Base-by-base conservation (phyloP, 2,113 vertebrate species). In the Nanorana parkeri region DNA sequence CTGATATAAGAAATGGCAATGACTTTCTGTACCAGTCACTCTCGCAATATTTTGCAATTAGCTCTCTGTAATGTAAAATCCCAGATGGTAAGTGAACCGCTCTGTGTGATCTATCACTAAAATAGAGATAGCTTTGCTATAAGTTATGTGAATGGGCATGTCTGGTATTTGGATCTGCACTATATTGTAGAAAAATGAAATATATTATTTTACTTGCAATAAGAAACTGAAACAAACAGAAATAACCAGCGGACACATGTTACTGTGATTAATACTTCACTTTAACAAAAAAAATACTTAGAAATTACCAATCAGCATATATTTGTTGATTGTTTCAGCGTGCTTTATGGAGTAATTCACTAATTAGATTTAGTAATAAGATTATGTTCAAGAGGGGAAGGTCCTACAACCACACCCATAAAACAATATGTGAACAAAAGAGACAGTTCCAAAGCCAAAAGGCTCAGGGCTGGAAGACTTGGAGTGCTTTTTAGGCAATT, bases 31-130 rank as follows among this genome's bases (percentile, higher is more conserved):
- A 55, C 51, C 28, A 73, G 69, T 56, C 52, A 28, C 24, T 73
- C 69, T 56, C 56, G 47, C 69, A 73, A 26, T 28, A 58, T 73
- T 73, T 29, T 73, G 47, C 68, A 71, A 71, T 71, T n/a, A 73
- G 41, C 41, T 10, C 41, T 15, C 41, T 47, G 52, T 56, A 52
- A 73, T 28, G 52, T 24, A 73, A 24, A 16, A 73, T 73, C 26
- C 17, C 52, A 73, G 69, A 73, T 47, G 23, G 69, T 73, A 56
- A 29, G 69, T 54, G 69, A 73, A 72, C 26, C 54, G 19, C 51
- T 73, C 26, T 24, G 24, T 28, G 56, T 56, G 52, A 73, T 56
- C 52, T 73, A 56, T 73, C 47, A 56, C 69, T 73, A 73, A 73
- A 73, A 55, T 73, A 16, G 26, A 56, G 51, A 56, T 73, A 73